phyloP scores from a whole-genome alignment of 2,888 invertebrate genomes.

The Rhagonycha lutea region DNA sequence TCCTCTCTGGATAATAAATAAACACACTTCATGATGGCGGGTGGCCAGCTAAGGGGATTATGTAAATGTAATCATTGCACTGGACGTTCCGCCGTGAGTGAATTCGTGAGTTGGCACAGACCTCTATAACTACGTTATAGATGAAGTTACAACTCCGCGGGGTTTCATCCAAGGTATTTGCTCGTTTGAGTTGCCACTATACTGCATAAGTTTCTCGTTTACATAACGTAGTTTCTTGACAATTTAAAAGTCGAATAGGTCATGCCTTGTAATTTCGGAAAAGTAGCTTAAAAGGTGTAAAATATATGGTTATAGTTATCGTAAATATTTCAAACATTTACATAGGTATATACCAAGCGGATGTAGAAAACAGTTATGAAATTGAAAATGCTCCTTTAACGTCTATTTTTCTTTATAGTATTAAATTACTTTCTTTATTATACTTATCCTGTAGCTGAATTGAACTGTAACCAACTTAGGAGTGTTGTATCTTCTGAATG shows the following conservation, averaged over 20 bases:
- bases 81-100: conserved; percentile 42
- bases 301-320: background rate
- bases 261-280: background rate
- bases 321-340: background rate
- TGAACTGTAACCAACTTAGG: too few relatives aligned
- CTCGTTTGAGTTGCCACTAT: conserved; percentile 23
- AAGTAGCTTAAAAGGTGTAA: background rate
- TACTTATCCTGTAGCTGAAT: background rate
- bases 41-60: conserved; percentile 48
- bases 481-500: too few relatives aligned
- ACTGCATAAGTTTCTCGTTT: conserved; percentile 29
- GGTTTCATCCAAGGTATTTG: conserved; percentile 33
- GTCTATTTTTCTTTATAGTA: background rate
- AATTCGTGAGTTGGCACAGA: conserved; percentile 42
- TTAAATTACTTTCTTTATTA: background rate
- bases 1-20: conserved; percentile 44
- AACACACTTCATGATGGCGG: conserved; percentile 48
- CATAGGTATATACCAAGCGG: background rate
- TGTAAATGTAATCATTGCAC: conserved; percentile 53
- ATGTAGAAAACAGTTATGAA: background rate
- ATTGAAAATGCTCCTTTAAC: background rate
- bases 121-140: conserved; percentile 46
- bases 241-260: conserved; percentile 6
- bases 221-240: conserved; percentile 25
- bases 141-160: conserved; percentile 41